These are phyloP conservation scores for Pempheris klunzingeri DNA, from an alignment of 2,797 vertebrate genomes.

Conservation along the genomic window DNA sequence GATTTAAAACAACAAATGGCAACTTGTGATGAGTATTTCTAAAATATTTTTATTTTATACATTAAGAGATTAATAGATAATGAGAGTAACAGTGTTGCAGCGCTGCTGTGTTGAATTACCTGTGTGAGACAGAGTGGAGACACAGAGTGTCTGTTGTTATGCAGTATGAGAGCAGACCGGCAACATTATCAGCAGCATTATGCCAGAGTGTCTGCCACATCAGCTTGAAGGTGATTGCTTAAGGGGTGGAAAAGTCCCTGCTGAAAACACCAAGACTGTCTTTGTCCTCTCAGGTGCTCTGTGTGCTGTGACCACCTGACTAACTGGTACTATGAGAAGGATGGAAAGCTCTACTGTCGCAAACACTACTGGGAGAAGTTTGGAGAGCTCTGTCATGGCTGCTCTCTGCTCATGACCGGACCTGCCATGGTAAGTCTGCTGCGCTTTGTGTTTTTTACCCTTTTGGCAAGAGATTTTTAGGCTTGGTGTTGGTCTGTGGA, in stretches of 20 bases:
- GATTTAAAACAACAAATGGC: neutral
- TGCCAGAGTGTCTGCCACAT: neutral
- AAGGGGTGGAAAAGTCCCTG: neutral
- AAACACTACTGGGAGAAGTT: constrained; percentile 97
- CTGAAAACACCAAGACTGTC: neutral
- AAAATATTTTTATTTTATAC: neutral
- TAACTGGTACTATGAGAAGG: constrained; percentile 97
- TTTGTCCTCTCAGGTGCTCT: constrained; percentile 87
- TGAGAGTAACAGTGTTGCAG: neutral
- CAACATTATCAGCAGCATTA: too few relatives aligned
- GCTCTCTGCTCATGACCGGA: constrained; percentile 96
- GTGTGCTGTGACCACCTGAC: constrained; percentile 94
- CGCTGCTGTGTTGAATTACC: neutral
- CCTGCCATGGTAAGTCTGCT: constrained; percentile 92
- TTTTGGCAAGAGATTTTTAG: neutral
- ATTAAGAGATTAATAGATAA: neutral
- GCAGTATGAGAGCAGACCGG: too few relatives aligned
- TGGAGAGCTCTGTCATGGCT: constrained; percentile 95
- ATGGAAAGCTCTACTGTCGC: constrained; percentile 93
- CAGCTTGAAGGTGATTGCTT: constrained; percentile 10
- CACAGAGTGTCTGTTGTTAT: constrained; percentile 1
- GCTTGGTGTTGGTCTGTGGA: neutral
- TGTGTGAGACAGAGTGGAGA: neutral
- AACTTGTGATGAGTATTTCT: neutral
- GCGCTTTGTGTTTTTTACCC: neutral